These are phyloP conservation scores for Platycheirus rosarum DNA, from an alignment of 2,888 invertebrate species.

Conservation along the genomic window DNA sequence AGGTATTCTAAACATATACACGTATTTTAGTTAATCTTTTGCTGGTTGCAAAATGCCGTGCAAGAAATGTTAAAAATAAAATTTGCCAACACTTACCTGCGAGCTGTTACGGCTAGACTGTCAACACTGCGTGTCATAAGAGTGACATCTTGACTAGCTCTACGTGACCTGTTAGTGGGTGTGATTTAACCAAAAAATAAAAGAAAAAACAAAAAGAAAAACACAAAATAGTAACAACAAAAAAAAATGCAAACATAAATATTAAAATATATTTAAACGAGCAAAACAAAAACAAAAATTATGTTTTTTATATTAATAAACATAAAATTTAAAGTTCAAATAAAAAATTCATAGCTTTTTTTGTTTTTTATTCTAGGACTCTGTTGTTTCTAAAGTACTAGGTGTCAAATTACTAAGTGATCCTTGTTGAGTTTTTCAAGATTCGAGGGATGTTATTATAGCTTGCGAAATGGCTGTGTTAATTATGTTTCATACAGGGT, in stretches of 20 bases:
- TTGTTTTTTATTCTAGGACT: neutral
- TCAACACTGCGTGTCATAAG: slow-evolving; percentile 87
- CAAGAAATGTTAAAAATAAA: slow-evolving; percentile 74
- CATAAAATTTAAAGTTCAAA: neutral
- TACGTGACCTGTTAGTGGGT: slow-evolving; percentile 88
- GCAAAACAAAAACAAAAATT: slow-evolving; percentile 54
- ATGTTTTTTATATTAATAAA: slow-evolving; percentile 16
- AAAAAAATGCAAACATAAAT: slow-evolving; percentile 75
- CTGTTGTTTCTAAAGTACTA: neutral
- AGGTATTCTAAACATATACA: slow-evolving; percentile 4
- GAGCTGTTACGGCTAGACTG: slow-evolving; percentile 85
- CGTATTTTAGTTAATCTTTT: neutral
- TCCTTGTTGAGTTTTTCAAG: neutral
- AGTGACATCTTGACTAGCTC: slow-evolving; percentile 91
- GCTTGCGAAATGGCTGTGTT: no score
- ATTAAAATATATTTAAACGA: slow-evolving; percentile 76
- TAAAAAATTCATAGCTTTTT: neutral
- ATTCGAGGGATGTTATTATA: no score
- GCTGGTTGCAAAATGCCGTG: slow-evolving; percentile 39
- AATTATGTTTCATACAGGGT: no score
- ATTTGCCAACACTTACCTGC: slow-evolving; percentile 84
- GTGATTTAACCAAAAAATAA: slow-evolving; percentile 75
- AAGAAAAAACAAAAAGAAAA: slow-evolving; percentile 79
- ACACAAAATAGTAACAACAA: slow-evolving; percentile 79
- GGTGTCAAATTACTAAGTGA: no score